Percentiles rank a stretch among this genome's conserved stretches.
These are phyloP conservation scores for Fopius arisanus DNA, from an alignment of 1,140 invertebrate genomes.

Conservation along the genomic window DNA sequence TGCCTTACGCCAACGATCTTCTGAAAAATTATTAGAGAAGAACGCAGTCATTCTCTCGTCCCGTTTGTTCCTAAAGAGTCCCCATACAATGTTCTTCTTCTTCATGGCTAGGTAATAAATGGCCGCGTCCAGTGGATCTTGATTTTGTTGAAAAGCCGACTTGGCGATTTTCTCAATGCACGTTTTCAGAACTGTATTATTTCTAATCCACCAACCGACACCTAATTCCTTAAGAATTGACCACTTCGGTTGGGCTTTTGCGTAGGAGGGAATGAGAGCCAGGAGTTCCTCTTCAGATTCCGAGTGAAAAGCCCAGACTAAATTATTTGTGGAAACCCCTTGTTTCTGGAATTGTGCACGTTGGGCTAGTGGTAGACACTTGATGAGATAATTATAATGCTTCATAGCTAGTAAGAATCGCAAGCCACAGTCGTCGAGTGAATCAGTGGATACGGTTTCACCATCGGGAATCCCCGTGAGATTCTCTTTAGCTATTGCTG, in stretches of 20 bases:
- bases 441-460: constrained; percentile 75
- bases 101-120: constrained; percentile 98
- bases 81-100: constrained; percentile 97
- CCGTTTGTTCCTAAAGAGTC: constrained; percentile 86
- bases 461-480: constrained; percentile 70
- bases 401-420: constrained; percentile 97
- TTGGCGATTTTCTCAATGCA: constrained; percentile 96
- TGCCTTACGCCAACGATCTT: constrained; percentile 95
- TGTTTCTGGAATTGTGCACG: constrained; percentile 85
- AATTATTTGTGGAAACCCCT: constrained; percentile 90
- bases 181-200: constrained; percentile 80
- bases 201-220: constrained; percentile 96
- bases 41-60: constrained; percentile 95
- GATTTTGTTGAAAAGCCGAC: constrained; percentile 85
- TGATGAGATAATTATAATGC: constrained; percentile 92
- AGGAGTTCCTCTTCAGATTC: constrained; percentile 96
- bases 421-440: constrained; percentile 96
- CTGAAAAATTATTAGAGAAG: constrained; percentile 93
- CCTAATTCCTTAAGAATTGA: constrained; percentile 89
- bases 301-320: constrained; percentile 99
- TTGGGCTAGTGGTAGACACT: constrained; percentile 89
- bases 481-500: constrained; percentile 75
- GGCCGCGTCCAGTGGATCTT: constrained; percentile 97
- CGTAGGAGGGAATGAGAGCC: constrained; percentile 87
- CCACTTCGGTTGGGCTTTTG: constrained; percentile 88